Evolutionary conservation across 1,140 invertebrate genomes (phyloP).

Genomic region (Megalonaias nervosa): DNA sequence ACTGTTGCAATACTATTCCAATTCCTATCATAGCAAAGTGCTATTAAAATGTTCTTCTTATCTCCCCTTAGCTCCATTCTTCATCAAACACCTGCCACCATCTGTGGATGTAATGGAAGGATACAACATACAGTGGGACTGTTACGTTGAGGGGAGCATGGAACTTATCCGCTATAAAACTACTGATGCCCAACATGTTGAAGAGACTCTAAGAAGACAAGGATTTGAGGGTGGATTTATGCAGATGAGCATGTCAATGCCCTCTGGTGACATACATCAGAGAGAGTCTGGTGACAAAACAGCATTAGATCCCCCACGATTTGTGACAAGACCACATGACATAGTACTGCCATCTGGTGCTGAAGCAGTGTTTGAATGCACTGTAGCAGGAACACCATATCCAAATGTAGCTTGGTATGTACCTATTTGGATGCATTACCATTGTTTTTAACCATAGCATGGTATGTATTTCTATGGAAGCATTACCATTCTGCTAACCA

Average conservation of each 20-base stretch:
- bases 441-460: too few species aligned
- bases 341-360: constrained; percentile 43
- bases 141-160: constrained; percentile 58
- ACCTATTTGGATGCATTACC: background rate
- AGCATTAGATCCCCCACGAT: constrained; percentile 36
- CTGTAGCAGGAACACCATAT: constrained; percentile 39
- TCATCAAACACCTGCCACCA: constrained; percentile 65
- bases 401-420: constrained; percentile 53
- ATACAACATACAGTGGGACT: constrained; percentile 62
- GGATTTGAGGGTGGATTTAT: constrained; percentile 61
- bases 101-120: constrained; percentile 66
- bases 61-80: constrained; percentile 63
- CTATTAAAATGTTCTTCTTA: constrained; percentile 1
- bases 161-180: constrained; percentile 46
- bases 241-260: constrained; percentile 27
- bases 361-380: constrained; percentile 53
- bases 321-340: constrained; percentile 44
- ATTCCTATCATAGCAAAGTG: too few species aligned
- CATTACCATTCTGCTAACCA: too few species aligned
- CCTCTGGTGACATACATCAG: constrained; percentile 5
- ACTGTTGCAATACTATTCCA: too few species aligned
- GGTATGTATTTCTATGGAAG: too few species aligned
- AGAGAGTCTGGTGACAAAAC: background rate
- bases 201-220: constrained; percentile 43
- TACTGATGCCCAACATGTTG: constrained; percentile 37